A percentile compares a stretch with the other conserved stretches of the same genome.
Evolutionary conservation across 2,797 vertebrate genomes (phyloP).

Genomic region (Phalloptychus januarius): DNA sequence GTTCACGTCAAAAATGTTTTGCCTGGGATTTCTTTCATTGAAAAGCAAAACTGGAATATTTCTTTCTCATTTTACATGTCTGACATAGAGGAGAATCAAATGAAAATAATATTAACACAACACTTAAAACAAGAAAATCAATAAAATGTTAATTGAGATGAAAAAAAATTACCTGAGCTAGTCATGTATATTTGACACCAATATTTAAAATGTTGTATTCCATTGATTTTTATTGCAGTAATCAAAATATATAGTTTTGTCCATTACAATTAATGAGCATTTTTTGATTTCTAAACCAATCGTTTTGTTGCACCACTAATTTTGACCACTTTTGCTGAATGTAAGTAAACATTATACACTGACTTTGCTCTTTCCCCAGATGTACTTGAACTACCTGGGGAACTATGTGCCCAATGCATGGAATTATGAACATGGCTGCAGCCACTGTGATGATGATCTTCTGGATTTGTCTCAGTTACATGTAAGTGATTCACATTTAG

Average conservation of each 20-base stretch:
- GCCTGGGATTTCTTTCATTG: not conserved
- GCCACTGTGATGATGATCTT: slow-evolving; percentile 85
- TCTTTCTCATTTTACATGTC: not conserved
- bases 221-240: not conserved
- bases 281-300: not conserved
- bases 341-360: slow-evolving; percentile 2
- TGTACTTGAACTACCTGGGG: slow-evolving; percentile 93
- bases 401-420: slow-evolving; percentile 97
- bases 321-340: not conserved
- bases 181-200: not conserved
- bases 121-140: not conserved
- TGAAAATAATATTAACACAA: not conserved
- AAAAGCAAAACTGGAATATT: too few species aligned
- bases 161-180: not conserved
- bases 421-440: slow-evolving; percentile 91
- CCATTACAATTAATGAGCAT: not conserved
- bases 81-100: not conserved
- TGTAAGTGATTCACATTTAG: slow-evolving; percentile 80
- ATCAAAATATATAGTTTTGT: not conserved
- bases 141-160: not conserved
- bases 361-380: slow-evolving; percentile 74
- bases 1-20: not conserved
- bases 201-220: not conserved
- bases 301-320: not conserved
- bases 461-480: slow-evolving; percentile 84